Base-by-base conservation (phyloP, 2,797 vertebrate species). In the Schizothorax lantsangensis region DNA sequence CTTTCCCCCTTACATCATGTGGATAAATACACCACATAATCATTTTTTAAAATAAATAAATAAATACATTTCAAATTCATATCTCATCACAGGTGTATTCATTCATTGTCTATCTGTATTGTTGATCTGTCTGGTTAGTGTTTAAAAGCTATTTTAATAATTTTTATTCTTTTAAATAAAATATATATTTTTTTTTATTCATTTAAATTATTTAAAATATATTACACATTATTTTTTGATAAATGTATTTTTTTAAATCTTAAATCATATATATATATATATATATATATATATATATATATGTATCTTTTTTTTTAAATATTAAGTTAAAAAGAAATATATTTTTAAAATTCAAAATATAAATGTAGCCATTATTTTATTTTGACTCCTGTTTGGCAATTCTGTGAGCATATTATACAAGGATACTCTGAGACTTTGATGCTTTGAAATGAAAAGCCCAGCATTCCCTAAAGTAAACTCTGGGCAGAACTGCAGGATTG, bases 341-440 rank as follows among this genome's bases (percentile, higher is more conserved):
- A 6, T 38, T 33, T 33, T 33, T 33, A 17, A 5, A 49, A 17
- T 49, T 17, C 15, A 49, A 17, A 49, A 17, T 49, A 17, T 5
- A 19, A 19, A 30, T 73, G 19, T 64, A 17, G 10, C n/a, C 54
- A 52, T 54, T 83, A 17, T 52, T 73, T 30, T 47, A n/a, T 83
- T 62, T 19, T 33, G 6, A 74, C 45, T 49, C 33, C 19, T 43
- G 49, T 84, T 9, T 68, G 73, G 33, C 30, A 52, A 38, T 47
- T 66, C 73, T 33, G 72, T n/a, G 59, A 77, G 57, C 73, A 52
- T 40, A 54, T 78, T 49, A 77, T 49, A 52, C 15, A 68, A 30
- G 21, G 57, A 26, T 26, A 59, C 59, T 21, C 74, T 26, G 59
- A 77, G 45, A 66, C 73, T 38, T 54, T 78, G 33, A 68, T 84